Base-by-base conservation (phyloP, 2,113 vertebrate species). In the Toxostoma redivivum region DNA sequence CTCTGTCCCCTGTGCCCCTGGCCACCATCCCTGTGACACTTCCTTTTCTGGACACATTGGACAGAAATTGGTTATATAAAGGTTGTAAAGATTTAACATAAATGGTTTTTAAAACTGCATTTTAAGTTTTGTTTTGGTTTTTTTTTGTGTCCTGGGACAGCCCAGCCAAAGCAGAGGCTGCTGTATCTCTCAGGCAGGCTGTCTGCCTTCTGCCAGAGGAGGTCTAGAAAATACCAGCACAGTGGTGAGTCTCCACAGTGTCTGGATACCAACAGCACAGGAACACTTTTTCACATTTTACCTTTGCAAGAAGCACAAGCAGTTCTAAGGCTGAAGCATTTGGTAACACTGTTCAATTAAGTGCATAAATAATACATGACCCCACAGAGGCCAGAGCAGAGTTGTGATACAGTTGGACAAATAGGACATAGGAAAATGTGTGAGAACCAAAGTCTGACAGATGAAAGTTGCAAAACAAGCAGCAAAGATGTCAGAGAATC, bases 361-460 rank as follows among this genome's bases (percentile, higher is more conserved):
- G 27, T 20, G 44, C 4, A 11, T 56, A 56, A 50, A 76, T 58
- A 83, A 77, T 65, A 33, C 1, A 58, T 51, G 62, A 65, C 10
- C 18, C 50, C 20, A 27, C 1, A 42, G 40, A 21, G 40, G 4
- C 53, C 38, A 81, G 31, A 64, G 38, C 23, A 77, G 48, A 73
- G 31, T 1, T 47, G 33, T n/a, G 45, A 56, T 28, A 28, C 1
- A 65, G 40, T 0, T 69, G 56, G 64, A 78, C 50, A 65, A 81
- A 56, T 0, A 2, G 24, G n/a, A 58, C 38, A 53, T 7, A 35
- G 35, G 23, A 37, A 77, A 64, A 40, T 0, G 0, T 9, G 33
- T 2, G 3, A 62, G 71, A 67, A 60, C 33, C 30, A 80, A 58
- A 74, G 50, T 7, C 28, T 48, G 19, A 33, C 21, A 57, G 50